Evolutionary conservation across 2,888 invertebrate species (phyloP).

Genomic region (Dichetophora obliterata): DNA sequence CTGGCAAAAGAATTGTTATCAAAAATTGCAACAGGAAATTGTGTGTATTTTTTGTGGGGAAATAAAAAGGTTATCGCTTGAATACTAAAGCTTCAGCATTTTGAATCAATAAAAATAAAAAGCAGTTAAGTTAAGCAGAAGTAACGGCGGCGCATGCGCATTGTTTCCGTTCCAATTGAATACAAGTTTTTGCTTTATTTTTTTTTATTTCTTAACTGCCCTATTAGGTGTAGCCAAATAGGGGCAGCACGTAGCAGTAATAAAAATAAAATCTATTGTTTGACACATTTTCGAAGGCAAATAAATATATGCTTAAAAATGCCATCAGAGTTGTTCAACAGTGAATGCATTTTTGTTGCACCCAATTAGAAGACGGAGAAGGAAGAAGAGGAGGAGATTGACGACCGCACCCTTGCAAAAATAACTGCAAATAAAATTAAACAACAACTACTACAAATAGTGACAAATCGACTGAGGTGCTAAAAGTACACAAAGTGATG

Average conservation of each 20-base stretch:
- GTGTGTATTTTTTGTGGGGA: slow-evolving; percentile 3
- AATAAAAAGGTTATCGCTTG: too few relatives aligned
- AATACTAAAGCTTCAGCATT: neutral
- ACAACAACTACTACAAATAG: neutral
- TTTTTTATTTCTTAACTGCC: slow-evolving; percentile 5
- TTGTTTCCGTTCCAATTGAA: slow-evolving; percentile 23
- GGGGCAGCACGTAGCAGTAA: slow-evolving; percentile 3
- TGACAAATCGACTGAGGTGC: slow-evolving; percentile 10
- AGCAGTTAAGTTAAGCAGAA: neutral
- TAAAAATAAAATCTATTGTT: neutral
- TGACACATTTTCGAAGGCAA: neutral
- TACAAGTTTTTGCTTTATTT: neutral
- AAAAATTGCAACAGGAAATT: slow-evolving; percentile 14
- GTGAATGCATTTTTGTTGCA: neutral
- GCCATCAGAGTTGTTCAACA: neutral
- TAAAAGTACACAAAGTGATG: neutral
- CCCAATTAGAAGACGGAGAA: neutral
- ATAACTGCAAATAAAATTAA: neutral
- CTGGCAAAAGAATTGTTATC: too few relatives aligned
- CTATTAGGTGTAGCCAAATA: neutral
- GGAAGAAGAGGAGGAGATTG: neutral
- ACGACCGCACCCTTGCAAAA: slow-evolving; percentile 1
- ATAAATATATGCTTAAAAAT: slow-evolving; percentile 1
- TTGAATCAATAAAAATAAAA: too few relatives aligned
- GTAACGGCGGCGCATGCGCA: neutral